Conservation (phyloP, 1,140 invertebrate species). For the Agrypnia vestita region DNA sequence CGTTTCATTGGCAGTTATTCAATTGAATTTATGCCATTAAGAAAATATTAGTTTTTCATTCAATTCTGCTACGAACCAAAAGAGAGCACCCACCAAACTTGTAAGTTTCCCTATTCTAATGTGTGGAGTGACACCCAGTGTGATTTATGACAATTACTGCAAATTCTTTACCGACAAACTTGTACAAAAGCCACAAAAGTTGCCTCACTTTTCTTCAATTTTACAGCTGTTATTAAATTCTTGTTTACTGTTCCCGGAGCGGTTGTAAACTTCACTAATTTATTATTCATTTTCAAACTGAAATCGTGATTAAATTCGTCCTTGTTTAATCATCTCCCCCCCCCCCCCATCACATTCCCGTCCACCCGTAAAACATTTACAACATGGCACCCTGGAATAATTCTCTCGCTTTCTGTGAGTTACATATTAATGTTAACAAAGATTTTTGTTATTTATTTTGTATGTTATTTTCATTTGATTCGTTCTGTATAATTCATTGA, state of each 20-base stretch:
- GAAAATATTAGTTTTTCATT: background rate
- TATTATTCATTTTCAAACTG: conserved; percentile 38
- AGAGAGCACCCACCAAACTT: background rate
- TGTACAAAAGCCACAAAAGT: conserved; percentile 2
- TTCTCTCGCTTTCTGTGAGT: background rate
- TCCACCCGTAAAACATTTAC: conserved; percentile 8
- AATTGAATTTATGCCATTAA: too few relatives aligned
- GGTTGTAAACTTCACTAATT: conserved; percentile 36
- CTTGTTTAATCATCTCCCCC: conserved; percentile 22
- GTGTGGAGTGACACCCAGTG: background rate
- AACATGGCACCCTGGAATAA: background rate
- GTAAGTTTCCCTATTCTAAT: background rate
- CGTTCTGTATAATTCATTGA: too few relatives aligned
- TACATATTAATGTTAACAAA: background rate
- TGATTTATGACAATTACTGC: background rate
- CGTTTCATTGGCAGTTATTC: too few relatives aligned
- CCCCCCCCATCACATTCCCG: background rate
- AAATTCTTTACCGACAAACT: background rate
- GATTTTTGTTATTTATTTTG: too few relatives aligned
- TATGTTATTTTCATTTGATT: too few relatives aligned
- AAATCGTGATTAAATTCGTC: conserved; percentile 27
- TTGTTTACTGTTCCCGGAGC: conserved; percentile 25
- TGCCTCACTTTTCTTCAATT: conserved; percentile 22
- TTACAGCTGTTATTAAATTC: conserved; percentile 13
- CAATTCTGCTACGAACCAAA: background rate